A percentile compares a stretch with the other conserved stretches of the same genome.
Evolutionary conservation across 2,888 invertebrate species (phyloP).

Genomic region (Gryllus longicercus): DNA sequence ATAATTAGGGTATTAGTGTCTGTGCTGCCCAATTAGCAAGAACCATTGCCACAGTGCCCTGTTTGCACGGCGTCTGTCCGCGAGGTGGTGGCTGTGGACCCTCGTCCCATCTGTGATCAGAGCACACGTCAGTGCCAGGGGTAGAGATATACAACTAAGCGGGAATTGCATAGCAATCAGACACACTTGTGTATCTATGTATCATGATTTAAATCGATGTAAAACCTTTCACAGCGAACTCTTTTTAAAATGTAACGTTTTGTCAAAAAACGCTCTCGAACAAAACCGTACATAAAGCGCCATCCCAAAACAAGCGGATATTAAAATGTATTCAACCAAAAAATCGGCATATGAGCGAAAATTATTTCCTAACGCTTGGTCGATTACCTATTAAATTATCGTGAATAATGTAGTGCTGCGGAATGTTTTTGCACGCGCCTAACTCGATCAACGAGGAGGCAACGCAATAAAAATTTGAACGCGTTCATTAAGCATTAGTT

Average conservation of each 20-base stretch:
- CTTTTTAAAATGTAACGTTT: neutral
- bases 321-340: conserved; percentile 17
- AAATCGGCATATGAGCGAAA: conserved; percentile 17
- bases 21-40: conserved; percentile 9
- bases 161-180: no score
- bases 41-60: neutral
- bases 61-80: neutral
- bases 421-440: neutral
- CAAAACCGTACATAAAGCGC: neutral
- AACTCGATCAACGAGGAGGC: conserved; percentile 17
- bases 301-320: conserved; percentile 6
- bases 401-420: conserved; percentile 5
- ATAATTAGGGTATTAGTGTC: conserved; percentile 6
- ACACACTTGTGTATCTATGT: no score
- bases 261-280: neutral
- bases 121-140: no score
- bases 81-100: no score
- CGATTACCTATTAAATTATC: conserved; percentile 8
- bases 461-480: neutral
- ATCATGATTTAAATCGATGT: no score
- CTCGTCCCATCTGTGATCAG: no score
- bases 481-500: conserved; percentile 17
- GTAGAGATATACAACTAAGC: no score
- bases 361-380: conserved; percentile 2
- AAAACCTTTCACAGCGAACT: neutral